Percentiles rank a stretch among this genome's conserved stretches.
These are phyloP conservation scores for Nineta flava DNA, from an alignment of 2,888 invertebrate species.

Conservation along the genomic window DNA sequence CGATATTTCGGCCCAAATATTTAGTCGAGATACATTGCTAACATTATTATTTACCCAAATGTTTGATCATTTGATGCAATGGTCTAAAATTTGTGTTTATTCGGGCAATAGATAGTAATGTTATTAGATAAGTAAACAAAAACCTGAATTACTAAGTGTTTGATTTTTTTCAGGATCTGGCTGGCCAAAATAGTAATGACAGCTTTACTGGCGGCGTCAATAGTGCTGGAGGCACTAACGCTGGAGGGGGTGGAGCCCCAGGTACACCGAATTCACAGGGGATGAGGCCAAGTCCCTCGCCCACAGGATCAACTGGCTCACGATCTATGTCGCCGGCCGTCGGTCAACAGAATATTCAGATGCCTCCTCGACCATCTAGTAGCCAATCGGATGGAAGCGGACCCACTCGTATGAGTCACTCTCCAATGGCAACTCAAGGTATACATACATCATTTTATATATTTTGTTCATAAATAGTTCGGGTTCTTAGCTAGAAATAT, in stretches of 20 bases:
- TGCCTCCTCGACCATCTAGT: conserved; percentile 90
- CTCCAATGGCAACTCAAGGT: conserved; percentile 49
- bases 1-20: too few species aligned
- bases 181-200: conserved; percentile 74
- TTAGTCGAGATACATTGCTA: too few species aligned
- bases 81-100: too few species aligned
- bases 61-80: too few species aligned
- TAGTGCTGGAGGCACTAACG: conserved; percentile 38
- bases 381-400: conserved; percentile 45
- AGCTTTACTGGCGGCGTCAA: conserved; percentile 49
- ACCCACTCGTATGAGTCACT: conserved; percentile 50
- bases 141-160: too few species aligned
- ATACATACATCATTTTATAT: conserved; percentile 9
- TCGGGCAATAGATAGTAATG: too few species aligned
- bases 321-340: conserved; percentile 97
- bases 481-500: neutral
- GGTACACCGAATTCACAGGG: conserved; percentile 55
- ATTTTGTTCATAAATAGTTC: neutral
- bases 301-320: conserved; percentile 85
- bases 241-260: conserved; percentile 48
- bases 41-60: too few species aligned
- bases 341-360: conserved; percentile 86
- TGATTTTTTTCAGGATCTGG: conserved; percentile 52
- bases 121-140: too few species aligned
- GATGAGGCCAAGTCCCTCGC: conserved; percentile 85